Conservation (phyloP, 1,140 invertebrate genomes). For the Drosophila repletoides region DNA sequence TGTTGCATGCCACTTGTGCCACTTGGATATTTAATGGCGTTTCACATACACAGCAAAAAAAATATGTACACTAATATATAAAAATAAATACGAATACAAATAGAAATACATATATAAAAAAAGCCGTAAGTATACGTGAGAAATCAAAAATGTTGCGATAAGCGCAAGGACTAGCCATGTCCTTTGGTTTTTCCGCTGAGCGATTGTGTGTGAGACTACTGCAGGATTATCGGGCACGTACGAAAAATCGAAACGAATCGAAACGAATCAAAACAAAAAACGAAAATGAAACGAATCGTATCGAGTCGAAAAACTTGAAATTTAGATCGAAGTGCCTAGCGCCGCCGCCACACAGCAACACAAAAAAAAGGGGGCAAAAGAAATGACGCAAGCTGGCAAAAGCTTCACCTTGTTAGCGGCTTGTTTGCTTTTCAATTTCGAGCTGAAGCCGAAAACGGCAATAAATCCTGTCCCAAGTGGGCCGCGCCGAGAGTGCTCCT, state of each 20-base stretch:
- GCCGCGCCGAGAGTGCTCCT: constrained; percentile 21
- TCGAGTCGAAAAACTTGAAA: constrained; percentile 55
- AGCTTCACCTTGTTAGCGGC: constrained; percentile 76
- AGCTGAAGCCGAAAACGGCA: constrained; percentile 75
- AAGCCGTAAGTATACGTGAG: constrained; percentile 69
- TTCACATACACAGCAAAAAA: constrained; percentile 45
- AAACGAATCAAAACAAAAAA: constrained; percentile 44
- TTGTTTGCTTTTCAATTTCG: constrained; percentile 79
- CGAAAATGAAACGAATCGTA: constrained; percentile 44
- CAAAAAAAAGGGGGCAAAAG: too few species aligned
- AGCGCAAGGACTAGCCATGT: constrained; percentile 31
- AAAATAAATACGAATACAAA: constrained; percentile 12
- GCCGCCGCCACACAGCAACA: constrained; percentile 12
- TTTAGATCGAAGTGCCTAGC: constrained; percentile 71
- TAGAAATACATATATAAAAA: constrained; percentile 33
- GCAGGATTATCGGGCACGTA: too few species aligned
- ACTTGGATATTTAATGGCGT: constrained; percentile 75
- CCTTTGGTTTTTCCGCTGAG: constrained; percentile 14
- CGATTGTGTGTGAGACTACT: too few species aligned
- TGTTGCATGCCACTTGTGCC: constrained; percentile 76
- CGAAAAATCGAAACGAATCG: constrained; percentile 50
- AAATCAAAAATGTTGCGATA: constrained; percentile 73
- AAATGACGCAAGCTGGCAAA: constrained; percentile 37
- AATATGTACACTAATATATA: too few species aligned
- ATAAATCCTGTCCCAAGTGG: constrained; percentile 64